Percentiles rank a stretch among this genome's conserved stretches.
Evolutionary conservation across 2,888 invertebrate species (phyloP).

Genomic region (Leptarthrus brevirostris): DNA sequence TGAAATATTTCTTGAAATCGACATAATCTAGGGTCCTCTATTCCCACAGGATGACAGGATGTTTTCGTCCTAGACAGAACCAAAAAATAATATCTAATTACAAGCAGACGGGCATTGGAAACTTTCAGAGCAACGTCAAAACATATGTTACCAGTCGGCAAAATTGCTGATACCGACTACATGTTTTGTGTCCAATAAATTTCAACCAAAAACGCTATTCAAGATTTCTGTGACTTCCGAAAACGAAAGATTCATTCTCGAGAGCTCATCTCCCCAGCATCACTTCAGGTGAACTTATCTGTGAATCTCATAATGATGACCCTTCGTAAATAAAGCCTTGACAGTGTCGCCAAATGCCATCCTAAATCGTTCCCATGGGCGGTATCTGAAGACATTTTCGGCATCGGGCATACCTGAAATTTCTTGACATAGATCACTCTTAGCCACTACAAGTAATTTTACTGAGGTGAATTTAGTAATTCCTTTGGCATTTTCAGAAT

Average conservation of each 20-base stretch:
- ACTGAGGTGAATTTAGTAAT: slow-evolving; percentile 19
- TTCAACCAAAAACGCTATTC: background rate
- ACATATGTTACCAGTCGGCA: background rate
- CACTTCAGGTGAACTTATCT: slow-evolving; percentile 1
- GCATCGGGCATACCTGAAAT: slow-evolving; percentile 37
- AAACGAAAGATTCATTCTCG: background rate
- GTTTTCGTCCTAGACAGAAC: background rate
- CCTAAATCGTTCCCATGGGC: background rate
- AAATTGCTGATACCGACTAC: background rate
- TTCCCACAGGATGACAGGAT: slow-evolving; percentile 6
- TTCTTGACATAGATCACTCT: slow-evolving; percentile 45
- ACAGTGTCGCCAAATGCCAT: slow-evolving; percentile 35
- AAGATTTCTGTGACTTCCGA: background rate
- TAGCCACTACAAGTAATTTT: slow-evolving; percentile 4
- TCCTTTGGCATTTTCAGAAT: slow-evolving; percentile 34
- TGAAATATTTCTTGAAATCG: no score
- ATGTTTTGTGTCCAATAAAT: background rate
- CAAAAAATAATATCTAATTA: background rate
- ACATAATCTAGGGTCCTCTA: background rate
- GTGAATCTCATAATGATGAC: background rate
- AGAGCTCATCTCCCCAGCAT: background rate
- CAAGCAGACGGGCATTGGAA: background rate
- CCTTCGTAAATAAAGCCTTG: slow-evolving; percentile 6
- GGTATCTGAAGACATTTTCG: background rate
- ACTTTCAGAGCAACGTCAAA: background rate